Base-by-base conservation (phyloP, 2,888 invertebrate species). In the Andrena bicolor region DNA sequence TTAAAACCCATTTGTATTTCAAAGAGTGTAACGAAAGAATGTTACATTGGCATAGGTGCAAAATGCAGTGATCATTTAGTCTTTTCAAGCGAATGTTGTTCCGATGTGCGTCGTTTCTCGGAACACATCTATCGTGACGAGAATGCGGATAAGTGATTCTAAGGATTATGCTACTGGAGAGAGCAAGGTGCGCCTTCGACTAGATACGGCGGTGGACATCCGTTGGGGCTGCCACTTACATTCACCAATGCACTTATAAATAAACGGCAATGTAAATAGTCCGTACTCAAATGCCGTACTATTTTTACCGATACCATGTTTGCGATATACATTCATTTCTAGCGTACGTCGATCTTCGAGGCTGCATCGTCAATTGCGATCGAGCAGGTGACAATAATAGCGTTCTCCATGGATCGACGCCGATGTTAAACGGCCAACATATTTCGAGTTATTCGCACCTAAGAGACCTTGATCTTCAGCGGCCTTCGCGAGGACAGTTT, bases 231-330 rank as follows among this genome's bases (percentile, higher is more conserved):
- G 86, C 79, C 89, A 89, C 89, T 92, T 89, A 89, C 90, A 90
- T 90, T 89, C 89, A 90, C 87, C 84, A 86, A 88, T 83, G 84
- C 78, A 81, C 86, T 93, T 93, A 93, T 93, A 93, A 93, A 93
- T 93, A 93, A 92, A 92, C 92, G 84, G 83, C 85, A 92, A 92
- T 93, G 93, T 93, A 92, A 93, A 93, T 93, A 93, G 93, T 92
- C 88, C 88, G 88, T 88, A 89, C 90, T 91, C 88, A 90, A 93
- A 93, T 93, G 90, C 91, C 92, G 89, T 88, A 91, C 85, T 93
- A 93, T 93, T 93, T 93, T 90, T 91, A 91, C 90, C 92, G 88
- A 91, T 91, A 87, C 83, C 75, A 82, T 86, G 82, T 89, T 89
- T 88, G 85, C 83, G 76, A 86, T 86, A 84, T 81, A 82, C 78